Evolutionary conservation across 2,113 vertebrate genomes (phyloP), one percentile per base, ranked within the genome.

Genomic region (Macheiramphus alcinus): DNA sequence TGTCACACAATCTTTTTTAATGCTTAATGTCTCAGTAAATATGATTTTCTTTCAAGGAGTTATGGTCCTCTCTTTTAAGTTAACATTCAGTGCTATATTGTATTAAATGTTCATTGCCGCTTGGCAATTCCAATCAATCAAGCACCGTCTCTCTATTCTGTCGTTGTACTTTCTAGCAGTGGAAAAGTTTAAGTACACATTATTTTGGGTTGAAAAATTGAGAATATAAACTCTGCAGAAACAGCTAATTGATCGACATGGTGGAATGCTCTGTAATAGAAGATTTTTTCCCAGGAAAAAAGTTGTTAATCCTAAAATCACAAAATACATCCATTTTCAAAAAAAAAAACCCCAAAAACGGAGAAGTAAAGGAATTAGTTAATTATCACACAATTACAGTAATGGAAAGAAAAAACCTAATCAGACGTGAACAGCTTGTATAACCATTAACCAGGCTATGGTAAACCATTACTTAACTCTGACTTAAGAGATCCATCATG

Each of bases 401-500:
- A 97, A 97, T 62, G 72, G 92, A 96, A 97, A 98, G 58, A 96
- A 97, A 96, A 97, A 97, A 80, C 61, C 95, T 97, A 96, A 98
- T 98, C 97, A 97, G 95, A 98, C n/a, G 53, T 85, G 95, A 97
- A 96, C 93, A 97, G 95, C 91, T 97, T 95, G 93, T 97, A 95
- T 97, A 98, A 98, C 92, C 96, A 98, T 98, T 98, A 98, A 98
- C 97, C 80, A 96, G 93, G 50, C 93, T 93, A 68, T 97, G 72
- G 97, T 97, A 92, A 98, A 97, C 98, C 95, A 98, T 98, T 98
- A 96, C 93, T 97, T 97, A 96, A 90, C 91, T 97, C 95, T 98
- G 96, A 97, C 95, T 98, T 97, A 94, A 88, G 58, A 91, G 96
- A 98, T 97, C 97, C 59, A 93, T 97, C 86, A 94, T 88, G 97